Conservation (phyloP, 2,113 vertebrate species). For the Papio anubis region DNA sequence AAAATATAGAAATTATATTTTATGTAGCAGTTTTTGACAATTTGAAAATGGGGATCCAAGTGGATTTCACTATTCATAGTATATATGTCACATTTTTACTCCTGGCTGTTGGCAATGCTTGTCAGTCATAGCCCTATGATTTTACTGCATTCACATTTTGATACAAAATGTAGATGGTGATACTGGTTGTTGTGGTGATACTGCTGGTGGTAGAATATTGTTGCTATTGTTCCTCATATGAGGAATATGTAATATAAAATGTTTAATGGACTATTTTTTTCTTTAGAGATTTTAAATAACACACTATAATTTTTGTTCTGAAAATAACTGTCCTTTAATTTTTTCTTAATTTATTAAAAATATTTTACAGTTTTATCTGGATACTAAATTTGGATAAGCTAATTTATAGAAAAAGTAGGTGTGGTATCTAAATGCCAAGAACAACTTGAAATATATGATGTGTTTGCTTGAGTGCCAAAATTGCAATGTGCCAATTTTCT, state of each 20-base stretch:
- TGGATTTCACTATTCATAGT: not conserved
- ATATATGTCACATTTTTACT: not conserved
- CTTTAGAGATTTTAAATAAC: not conserved
- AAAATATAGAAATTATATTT: constrained; percentile 38
- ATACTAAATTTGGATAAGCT: not conserved
- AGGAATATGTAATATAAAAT: not conserved
- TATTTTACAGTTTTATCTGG: not conserved
- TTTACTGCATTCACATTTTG: not conserved
- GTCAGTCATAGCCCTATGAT: not conserved
- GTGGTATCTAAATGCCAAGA: not conserved
- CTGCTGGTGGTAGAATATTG: not conserved
- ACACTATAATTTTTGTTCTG: not conserved
- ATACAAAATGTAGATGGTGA: not conserved
- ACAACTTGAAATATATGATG: not conserved
- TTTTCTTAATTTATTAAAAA: not conserved
- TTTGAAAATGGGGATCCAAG: not conserved
- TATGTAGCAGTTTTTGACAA: constrained; percentile 1
- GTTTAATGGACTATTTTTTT: not conserved
- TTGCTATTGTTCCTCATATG: not conserved
- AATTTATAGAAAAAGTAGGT: not conserved
- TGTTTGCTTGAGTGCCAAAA: not conserved
- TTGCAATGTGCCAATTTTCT: not conserved
- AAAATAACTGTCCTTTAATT: not conserved
- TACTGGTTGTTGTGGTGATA: not conserved
- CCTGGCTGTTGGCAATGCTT: not conserved